Percentiles rank a stretch among this genome's conserved stretches.
These are phyloP conservation scores for Labeo calbasu DNA, from an alignment of 2,797 vertebrate species.

Conservation along the genomic window DNA sequence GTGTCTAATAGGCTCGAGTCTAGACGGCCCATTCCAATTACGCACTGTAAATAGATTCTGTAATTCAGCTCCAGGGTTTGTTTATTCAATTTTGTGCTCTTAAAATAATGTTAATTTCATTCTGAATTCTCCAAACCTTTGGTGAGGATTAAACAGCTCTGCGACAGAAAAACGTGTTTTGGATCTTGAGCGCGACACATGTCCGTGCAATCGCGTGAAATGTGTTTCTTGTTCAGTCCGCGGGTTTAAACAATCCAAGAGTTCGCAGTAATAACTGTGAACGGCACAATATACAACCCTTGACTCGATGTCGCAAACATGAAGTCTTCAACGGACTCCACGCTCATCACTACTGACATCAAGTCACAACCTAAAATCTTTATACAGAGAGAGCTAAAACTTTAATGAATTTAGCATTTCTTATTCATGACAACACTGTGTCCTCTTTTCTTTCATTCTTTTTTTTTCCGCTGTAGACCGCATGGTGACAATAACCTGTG, in stretches of 20 bases:
- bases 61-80: conserved; percentile 75
- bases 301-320: conserved; percentile 55
- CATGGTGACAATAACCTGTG: conserved; percentile 46
- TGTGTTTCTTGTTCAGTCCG: not conserved
- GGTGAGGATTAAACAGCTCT: conserved; percentile 42
- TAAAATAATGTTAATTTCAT: conserved; percentile 46
- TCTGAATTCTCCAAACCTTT: conserved; percentile 65
- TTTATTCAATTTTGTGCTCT: conserved; percentile 77
- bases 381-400: conserved; percentile 74
- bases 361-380: conserved; percentile 74
- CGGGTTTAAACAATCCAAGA: not conserved
- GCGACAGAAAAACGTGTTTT: not conserved
- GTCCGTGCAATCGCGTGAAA: not conserved
- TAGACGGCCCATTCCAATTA: conserved; percentile 82
- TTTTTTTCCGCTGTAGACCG: conserved; percentile 51
- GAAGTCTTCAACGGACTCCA: conserved; percentile 68
- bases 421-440: conserved; percentile 77
- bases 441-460: conserved; percentile 56
- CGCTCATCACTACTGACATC: conserved; percentile 74
- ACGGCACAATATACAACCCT: conserved; percentile 9
- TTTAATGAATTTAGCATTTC: conserved; percentile 78
- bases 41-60: conserved; percentile 81
- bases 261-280: not conserved
- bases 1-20: conserved; percentile 81
- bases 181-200: not conserved